A percentile compares a stretch with the other conserved stretches of the same genome.
Evolutionary conservation across 2,113 vertebrate species (phyloP).

Genomic region (Myanophis thanlyinensis): DNA sequence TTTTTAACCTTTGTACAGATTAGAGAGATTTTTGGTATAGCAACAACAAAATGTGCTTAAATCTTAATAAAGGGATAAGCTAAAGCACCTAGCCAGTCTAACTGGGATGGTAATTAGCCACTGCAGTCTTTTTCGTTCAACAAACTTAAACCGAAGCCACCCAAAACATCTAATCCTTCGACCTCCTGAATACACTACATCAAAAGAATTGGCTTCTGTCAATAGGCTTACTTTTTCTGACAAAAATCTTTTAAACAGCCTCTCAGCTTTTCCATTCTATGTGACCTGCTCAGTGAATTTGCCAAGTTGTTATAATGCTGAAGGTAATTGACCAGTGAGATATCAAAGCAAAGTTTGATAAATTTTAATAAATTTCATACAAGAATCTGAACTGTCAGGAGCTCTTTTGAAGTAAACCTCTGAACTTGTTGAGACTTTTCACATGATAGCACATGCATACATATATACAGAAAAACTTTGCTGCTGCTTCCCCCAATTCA

Average conservation of each 20-base stretch:
- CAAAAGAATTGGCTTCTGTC: conserved; percentile 14
- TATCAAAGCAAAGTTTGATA: conserved; percentile 14
- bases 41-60: not conserved
- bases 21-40: not conserved
- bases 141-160: not conserved
- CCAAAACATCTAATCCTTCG: not conserved
- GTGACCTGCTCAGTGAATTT: conserved; percentile 13
- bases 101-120: not conserved
- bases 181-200: not conserved
- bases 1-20: not conserved
- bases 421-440: conserved; percentile 17
- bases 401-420: conserved; percentile 20
- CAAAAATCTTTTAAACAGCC: not conserved
- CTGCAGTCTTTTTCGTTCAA: not conserved
- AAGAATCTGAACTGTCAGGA: conserved; percentile 13
- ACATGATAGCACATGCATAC: not conserved
- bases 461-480: not conserved
- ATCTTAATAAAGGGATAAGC: not conserved
- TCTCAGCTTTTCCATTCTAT: conserved; percentile 7
- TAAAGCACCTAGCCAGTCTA: not conserved
- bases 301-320: conserved; percentile 15
- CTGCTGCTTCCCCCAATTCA: too few species aligned
- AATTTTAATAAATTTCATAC: conserved; percentile 20
- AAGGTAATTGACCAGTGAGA: conserved; percentile 28
- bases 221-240: not conserved